Evolutionary conservation across 1,140 invertebrate genomes (phyloP).

Genomic region (Nymphalis io): DNA sequence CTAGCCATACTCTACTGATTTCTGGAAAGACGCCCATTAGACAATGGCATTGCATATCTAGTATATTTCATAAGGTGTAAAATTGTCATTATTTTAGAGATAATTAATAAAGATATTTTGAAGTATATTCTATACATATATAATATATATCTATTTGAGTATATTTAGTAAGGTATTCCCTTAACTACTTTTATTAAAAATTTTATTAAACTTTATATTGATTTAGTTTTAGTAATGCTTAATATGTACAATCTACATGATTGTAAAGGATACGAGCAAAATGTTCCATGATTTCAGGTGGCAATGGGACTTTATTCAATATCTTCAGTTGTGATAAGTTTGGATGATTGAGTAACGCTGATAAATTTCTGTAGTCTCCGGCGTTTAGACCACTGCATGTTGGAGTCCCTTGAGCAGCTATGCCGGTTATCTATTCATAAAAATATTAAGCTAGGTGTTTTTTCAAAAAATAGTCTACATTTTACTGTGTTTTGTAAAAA

Average conservation of each 20-base stretch:
- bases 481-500: not conserved
- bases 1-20: conserved; percentile 97
- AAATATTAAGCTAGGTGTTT: conserved; percentile 51
- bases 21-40: conserved; percentile 98
- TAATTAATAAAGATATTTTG: no score
- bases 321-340: conserved; percentile 90
- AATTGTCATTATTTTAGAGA: not conserved
- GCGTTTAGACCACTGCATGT: conserved; percentile 94
- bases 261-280: conserved; percentile 92
- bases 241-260: no score
- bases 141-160: no score
- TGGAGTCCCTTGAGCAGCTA: conserved; percentile 82
- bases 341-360: conserved; percentile 84
- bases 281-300: conserved; percentile 95
- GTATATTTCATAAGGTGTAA: conserved; percentile 23
- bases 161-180: not conserved
- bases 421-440: conserved; percentile 75
- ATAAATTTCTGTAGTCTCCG: conserved; percentile 92
- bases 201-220: no score
- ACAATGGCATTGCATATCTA: conserved; percentile 96
- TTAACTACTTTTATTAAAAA: not conserved
- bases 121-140: no score
- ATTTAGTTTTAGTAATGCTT: no score
- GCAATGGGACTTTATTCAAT: conserved; percentile 92
- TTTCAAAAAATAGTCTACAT: not conserved